These are phyloP conservation scores for Subanguina moxae DNA, from an alignment of 1,140 invertebrate genomes.

Conservation along the genomic window DNA sequence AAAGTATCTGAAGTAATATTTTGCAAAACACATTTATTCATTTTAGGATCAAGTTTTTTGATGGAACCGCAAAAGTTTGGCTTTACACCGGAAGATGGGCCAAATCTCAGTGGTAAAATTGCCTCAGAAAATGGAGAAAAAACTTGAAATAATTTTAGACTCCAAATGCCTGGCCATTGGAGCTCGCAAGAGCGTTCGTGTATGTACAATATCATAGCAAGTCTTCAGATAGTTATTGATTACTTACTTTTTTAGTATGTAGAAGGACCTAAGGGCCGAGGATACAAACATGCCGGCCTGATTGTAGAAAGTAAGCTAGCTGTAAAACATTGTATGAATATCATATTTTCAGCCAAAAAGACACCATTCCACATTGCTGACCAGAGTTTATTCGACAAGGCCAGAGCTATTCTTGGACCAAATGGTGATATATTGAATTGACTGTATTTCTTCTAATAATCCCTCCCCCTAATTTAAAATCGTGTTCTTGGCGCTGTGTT, in stretches of 20 bases:
- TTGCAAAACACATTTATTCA: not conserved
- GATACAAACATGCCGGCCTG: slow-evolving; percentile 17
- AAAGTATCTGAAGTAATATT: not conserved
- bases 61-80: too few relatives aligned
- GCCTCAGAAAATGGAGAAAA: too few relatives aligned
- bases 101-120: not conserved
- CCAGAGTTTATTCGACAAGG: slow-evolving; percentile 13
- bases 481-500: too few relatives aligned
- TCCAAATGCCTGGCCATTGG: slow-evolving; percentile 38
- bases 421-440: too few relatives aligned
- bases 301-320: slow-evolving; percentile 27
- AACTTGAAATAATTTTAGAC: not conserved
- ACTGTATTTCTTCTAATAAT: too few relatives aligned
- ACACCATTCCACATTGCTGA: slow-evolving; percentile 17
- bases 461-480: too few relatives aligned
- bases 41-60: not conserved
- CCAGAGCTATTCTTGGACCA: slow-evolving; percentile 1
- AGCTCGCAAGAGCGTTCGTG: slow-evolving; percentile 29
- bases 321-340: too few relatives aligned
- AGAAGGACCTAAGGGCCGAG: slow-evolving; percentile 29
- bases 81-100: too few relatives aligned
- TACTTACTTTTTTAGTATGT: slow-evolving; percentile 5
- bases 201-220: too few relatives aligned
- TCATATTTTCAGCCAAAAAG: slow-evolving; percentile 17
- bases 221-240: too few relatives aligned